These are phyloP conservation scores for Elysia crispata DNA, from an alignment of 2,888 invertebrate species.

Conservation along the genomic window DNA sequence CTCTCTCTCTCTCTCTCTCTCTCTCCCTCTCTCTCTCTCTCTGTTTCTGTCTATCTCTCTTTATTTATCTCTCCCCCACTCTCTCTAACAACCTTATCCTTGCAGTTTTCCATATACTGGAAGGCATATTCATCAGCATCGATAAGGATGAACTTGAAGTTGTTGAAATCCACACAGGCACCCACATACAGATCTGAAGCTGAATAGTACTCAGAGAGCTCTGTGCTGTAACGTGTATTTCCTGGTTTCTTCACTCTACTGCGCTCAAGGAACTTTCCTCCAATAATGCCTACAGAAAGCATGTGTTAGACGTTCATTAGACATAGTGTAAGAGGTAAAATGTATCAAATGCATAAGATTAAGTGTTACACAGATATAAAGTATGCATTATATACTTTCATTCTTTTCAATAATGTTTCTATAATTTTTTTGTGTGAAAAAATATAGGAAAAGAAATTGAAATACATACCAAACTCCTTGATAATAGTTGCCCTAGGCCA, in stretches of 20 bases:
- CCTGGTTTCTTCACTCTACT: conserved; percentile 79
- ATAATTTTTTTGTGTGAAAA: no score
- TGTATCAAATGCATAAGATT: no score
- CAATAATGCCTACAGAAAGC: conserved; percentile 74
- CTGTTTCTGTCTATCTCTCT: neutral
- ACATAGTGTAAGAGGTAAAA: no score
- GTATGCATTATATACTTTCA: no score
- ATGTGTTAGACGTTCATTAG: no score
- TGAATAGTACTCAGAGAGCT: conserved; percentile 75
- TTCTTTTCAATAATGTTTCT: no score
- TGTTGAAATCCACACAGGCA: conserved; percentile 74
- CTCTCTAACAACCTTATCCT: neutral
- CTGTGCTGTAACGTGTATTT: conserved; percentile 80
- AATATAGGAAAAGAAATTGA: no score
- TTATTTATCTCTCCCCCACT: neutral
- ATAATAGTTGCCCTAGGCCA: no score
- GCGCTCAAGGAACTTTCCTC: conserved; percentile 78
- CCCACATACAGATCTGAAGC: conserved; percentile 75
- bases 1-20: neutral
- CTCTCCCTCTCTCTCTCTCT: neutral
- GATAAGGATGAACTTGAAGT: conserved; percentile 73
- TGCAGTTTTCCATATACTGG: conserved; percentile 86
- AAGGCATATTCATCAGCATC: conserved; percentile 78
- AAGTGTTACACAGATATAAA: no score
- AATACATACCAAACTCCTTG: no score